Evolutionary conservation across 2,113 vertebrate species (phyloP).

Genomic region (Australoheros scitulus): DNA sequence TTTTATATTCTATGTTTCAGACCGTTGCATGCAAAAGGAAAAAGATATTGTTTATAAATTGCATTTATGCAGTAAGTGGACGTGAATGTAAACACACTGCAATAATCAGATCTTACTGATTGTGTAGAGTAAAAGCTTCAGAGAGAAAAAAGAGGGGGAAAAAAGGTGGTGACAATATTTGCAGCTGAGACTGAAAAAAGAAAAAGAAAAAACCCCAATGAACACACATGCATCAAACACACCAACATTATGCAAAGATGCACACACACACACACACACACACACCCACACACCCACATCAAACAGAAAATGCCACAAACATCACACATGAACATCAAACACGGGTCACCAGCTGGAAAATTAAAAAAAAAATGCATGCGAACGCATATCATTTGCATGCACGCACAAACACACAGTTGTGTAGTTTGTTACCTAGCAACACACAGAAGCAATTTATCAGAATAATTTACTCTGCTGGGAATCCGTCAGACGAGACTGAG

Average conservation of each 20-base stretch:
- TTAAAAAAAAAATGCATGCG: neutral
- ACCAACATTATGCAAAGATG: neutral
- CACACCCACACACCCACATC: neutral
- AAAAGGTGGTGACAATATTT: neutral
- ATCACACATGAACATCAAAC: neutral
- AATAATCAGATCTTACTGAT: neutral
- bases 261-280: neutral
- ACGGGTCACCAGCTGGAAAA: neutral
- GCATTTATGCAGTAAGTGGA: neutral
- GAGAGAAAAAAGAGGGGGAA: neutral
- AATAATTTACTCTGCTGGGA: neutral
- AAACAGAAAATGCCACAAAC: neutral
- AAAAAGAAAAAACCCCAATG: neutral
- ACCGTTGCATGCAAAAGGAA: rapidly evolving
- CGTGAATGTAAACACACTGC: neutral
- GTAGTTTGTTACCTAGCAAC: neutral
- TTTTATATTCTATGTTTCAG: neutral
- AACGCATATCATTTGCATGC: neutral
- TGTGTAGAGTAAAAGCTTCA: neutral
- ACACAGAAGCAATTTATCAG: too few species aligned
- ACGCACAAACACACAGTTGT: rapidly evolving
- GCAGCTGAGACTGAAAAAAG: neutral
- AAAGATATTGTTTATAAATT: neutral
- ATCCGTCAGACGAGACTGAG: neutral
- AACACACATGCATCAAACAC: neutral